Evolutionary conservation across 2,888 invertebrate genomes (phyloP).

Genomic region (Enchytraeus crypticus): DNA sequence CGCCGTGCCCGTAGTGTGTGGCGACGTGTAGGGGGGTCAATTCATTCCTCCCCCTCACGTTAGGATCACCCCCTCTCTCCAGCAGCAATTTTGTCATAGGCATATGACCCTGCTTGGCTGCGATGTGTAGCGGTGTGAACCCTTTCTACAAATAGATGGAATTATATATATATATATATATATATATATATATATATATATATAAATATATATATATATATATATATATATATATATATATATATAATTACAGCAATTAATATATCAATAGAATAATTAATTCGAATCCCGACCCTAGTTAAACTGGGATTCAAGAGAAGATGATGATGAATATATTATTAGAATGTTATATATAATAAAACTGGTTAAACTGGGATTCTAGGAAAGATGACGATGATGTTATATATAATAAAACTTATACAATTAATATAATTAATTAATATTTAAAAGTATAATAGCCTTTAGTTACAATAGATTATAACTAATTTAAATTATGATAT

Average conservation of each 20-base stretch:
- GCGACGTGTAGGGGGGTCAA: conserved; percentile 96
- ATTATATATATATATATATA: neutral
- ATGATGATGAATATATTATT: too few relatives aligned
- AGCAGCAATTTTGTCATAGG: conserved; percentile 13
- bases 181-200: neutral
- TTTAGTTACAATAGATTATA: neutral
- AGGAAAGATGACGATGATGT: too few relatives aligned
- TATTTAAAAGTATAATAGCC: neutral
- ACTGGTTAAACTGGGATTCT: too few relatives aligned
- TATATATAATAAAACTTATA: neutral
- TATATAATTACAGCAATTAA: too few relatives aligned
- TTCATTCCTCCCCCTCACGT: conserved; percentile 61
- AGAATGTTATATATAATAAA: neutral
- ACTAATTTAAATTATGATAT: too few relatives aligned
- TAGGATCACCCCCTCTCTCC: conserved; percentile 10
- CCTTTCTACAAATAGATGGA: conserved; percentile 11
- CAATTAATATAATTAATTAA: neutral
- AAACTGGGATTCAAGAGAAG: too few relatives aligned
- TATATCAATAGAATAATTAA: neutral
- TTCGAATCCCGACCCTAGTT: too few relatives aligned
- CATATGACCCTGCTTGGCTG: conserved; percentile 20
- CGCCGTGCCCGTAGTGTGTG: conserved; percentile 92
- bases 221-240: neutral
- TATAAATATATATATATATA: neutral
- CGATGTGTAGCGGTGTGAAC: conserved; percentile 21